Conservation (phyloP, 2,797 vertebrate species). For the Todus mexicanus region DNA sequence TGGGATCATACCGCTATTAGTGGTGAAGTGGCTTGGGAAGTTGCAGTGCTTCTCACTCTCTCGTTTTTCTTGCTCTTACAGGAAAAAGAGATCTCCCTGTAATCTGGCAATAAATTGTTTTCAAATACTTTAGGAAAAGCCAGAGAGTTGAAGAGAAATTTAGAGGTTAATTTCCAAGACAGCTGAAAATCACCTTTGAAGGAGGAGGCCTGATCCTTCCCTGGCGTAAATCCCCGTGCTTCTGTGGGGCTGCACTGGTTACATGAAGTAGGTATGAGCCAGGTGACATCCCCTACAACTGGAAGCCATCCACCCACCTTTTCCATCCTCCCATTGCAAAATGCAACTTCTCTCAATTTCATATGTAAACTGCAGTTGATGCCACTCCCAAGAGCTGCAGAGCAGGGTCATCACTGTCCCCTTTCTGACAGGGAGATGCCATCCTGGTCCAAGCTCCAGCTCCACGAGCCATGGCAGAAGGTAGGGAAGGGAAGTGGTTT, state of each 20-base stretch:
- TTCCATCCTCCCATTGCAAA: not conserved
- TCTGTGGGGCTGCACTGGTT: not conserved
- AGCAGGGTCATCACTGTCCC: not conserved
- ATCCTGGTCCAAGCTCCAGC: not conserved
- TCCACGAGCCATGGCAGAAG: not conserved
- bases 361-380: not conserved
- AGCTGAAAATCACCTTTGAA: not conserved
- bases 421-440: not conserved
- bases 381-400: not conserved
- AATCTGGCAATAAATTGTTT: not conserved
- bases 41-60: not conserved
- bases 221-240: not conserved
- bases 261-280: not conserved
- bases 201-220: not conserved
- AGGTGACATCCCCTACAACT: not conserved
- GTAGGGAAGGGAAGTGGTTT: not conserved
- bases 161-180: not conserved
- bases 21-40: slow-evolving; percentile 1
- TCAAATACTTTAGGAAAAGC: not conserved
- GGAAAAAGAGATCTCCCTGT: not conserved
- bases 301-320: not conserved
- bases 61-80: not conserved
- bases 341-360: not conserved
- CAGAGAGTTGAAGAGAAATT: not conserved
- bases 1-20: not conserved